Conservation (phyloP, 2,888 invertebrate genomes). For the Galerucella calmariensis region DNA sequence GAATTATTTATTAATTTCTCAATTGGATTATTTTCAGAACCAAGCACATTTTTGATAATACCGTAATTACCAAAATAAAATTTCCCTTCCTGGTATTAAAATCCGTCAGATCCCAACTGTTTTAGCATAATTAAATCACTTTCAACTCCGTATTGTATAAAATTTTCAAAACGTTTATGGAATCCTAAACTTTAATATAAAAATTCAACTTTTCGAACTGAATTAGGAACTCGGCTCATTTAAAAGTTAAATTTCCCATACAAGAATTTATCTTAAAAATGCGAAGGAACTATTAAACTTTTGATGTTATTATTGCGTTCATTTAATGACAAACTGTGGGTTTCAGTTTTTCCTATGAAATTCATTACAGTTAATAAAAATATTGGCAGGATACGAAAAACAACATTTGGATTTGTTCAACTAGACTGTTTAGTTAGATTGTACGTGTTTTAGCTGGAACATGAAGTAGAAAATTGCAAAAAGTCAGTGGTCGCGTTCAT, state of each 20-base stretch:
- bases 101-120: not conserved
- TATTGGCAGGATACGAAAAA: too few species aligned
- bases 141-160: not conserved
- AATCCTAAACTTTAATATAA: not conserved
- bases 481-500: too few species aligned
- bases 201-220: not conserved
- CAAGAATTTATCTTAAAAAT: not conserved
- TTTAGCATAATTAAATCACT: not conserved
- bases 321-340: not conserved
- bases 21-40: not conserved
- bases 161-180: not conserved
- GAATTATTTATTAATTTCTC: too few species aligned
- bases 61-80: not conserved
- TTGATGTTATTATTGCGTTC: not conserved
- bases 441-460: too few species aligned
- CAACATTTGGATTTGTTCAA: too few species aligned
- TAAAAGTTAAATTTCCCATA: not conserved
- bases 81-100: not conserved
- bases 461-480: too few species aligned
- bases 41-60: not conserved
- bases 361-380: not conserved
- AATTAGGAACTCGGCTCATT: not conserved
- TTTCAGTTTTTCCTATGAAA: not conserved
- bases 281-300: not conserved
- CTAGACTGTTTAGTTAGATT: too few species aligned